These are phyloP conservation scores for Beris morrisii DNA, from an alignment of 2,888 invertebrate species.

Conservation along the genomic window DNA sequence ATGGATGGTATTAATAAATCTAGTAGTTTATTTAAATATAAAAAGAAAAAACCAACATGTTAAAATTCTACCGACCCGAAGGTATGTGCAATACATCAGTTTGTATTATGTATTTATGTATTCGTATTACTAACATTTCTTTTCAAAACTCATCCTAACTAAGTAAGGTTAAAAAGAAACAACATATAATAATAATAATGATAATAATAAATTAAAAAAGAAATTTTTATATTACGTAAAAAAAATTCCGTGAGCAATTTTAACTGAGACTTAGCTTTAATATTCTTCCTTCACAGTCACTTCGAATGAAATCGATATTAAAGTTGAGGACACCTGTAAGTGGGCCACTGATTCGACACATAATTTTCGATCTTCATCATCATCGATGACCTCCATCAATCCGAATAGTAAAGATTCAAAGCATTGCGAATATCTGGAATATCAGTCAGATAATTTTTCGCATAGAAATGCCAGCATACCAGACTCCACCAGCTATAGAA, in stretches of 20 bases:
- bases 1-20: too few species aligned
- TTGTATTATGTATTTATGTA: too few species aligned
- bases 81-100: too few species aligned
- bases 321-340: background rate
- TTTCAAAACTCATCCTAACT: too few species aligned
- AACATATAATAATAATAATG: slow-evolving; percentile 11
- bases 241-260: too few species aligned
- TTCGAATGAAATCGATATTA: background rate
- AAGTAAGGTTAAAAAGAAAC: too few species aligned
- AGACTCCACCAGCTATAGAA: slow-evolving; percentile 17
- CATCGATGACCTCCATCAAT: background rate
- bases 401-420: background rate
- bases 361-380: background rate
- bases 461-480: background rate
- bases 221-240: slow-evolving; percentile 12
- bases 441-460: too few species aligned
- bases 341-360: background rate
- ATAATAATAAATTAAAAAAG: slow-evolving; percentile 12
- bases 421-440: too few species aligned
- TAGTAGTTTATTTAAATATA: too few species aligned
- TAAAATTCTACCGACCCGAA: too few species aligned
- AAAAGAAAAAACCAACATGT: too few species aligned
- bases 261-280: slow-evolving; percentile 6
- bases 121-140: too few species aligned
- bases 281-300: slow-evolving; percentile 27